A percentile compares a stretch with the other conserved stretches of the same genome.
Evolutionary conservation across 2,797 vertebrate genomes (phyloP).

Genomic region (Brotogeris chrysoptera): DNA sequence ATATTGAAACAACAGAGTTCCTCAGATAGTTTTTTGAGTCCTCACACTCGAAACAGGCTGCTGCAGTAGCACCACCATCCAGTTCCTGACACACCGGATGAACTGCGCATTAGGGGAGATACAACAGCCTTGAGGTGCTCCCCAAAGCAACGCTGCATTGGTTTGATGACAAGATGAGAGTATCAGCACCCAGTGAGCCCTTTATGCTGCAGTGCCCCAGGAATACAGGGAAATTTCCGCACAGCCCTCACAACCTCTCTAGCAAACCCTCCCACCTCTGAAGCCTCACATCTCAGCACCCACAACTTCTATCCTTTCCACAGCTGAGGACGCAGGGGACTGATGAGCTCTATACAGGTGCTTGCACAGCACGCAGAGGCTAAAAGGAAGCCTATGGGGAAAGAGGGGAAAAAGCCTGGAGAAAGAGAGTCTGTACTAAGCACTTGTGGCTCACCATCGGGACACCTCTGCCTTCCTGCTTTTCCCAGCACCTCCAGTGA

Average conservation of each 20-base stretch:
- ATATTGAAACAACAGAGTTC: background rate
- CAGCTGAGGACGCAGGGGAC: background rate
- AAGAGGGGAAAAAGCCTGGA: background rate
- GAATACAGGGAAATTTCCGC: background rate
- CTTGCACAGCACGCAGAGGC: rapidly evolving
- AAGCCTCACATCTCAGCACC: background rate
- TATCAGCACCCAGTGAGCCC: background rate
- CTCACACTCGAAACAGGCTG: background rate
- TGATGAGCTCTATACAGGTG: background rate
- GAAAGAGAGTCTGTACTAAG: background rate
- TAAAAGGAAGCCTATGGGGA: background rate
- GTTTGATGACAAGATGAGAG: background rate
- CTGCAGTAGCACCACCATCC: background rate
- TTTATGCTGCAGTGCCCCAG: background rate
- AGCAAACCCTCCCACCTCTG: background rate
- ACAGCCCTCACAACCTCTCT: background rate
- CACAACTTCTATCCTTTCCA: background rate
- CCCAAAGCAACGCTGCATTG: background rate
- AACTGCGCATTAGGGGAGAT: background rate
- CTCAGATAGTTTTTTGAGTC: background rate
- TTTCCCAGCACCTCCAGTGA: background rate
- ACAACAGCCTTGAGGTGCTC: background rate
- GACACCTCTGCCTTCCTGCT: background rate
- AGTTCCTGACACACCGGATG: background rate
- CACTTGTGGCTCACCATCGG: background rate